Base-by-base conservation (phyloP, 35 echinoderm and acorn worm species). In the Anneissia japonica region DNA sequence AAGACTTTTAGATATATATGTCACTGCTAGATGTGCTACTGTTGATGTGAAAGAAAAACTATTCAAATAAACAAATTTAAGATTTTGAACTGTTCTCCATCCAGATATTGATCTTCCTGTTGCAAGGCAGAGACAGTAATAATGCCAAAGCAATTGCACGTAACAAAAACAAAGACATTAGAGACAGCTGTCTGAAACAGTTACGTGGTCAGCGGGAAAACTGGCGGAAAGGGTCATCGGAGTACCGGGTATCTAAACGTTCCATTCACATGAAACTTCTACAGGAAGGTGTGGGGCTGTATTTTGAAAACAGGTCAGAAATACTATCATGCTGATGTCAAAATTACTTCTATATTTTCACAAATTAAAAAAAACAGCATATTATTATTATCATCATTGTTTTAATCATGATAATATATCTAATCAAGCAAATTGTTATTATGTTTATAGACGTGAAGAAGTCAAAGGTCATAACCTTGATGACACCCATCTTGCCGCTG, bases 41-140 rank as follows among this genome's bases (percentile, higher is more conserved):
- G n/a, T n/a, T n/a, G n/a, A n/a, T n/a, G n/a, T n/a, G n/a, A n/a
- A n/a, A n/a, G n/a, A n/a, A n/a, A n/a, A n/a, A n/a, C n/a, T n/a
- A n/a, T n/a, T n/a, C n/a, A n/a, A n/a, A n/a, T n/a, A n/a, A n/a
- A n/a, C n/a, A n/a, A n/a, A n/a, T n/a, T n/a, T n/a, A n/a, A 14
- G 12, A 11, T 78, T 10, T 78, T 30, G 12, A 78, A 39, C 2
- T 82, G 3, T 32, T 31, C 0, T 88, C n/a, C 32, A 72, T 84
- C 36, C 34, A 98, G 95, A 83, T 98, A 45, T 45, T 98, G 77
- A 84, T 86, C 19, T 93, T 91, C 74, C 85, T 98, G 30, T 86
- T 98, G 12, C 93, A 98, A 82, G 92, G 92, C 33, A 98, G 94
- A 51, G 95, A 98, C 75, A 94, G 95, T 36, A 83, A 32, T 5